Evolutionary conservation across 2,113 vertebrate genomes (phyloP), one percentile per base, ranked within the genome.

Genomic region (Mystacornis crossleyi): DNA sequence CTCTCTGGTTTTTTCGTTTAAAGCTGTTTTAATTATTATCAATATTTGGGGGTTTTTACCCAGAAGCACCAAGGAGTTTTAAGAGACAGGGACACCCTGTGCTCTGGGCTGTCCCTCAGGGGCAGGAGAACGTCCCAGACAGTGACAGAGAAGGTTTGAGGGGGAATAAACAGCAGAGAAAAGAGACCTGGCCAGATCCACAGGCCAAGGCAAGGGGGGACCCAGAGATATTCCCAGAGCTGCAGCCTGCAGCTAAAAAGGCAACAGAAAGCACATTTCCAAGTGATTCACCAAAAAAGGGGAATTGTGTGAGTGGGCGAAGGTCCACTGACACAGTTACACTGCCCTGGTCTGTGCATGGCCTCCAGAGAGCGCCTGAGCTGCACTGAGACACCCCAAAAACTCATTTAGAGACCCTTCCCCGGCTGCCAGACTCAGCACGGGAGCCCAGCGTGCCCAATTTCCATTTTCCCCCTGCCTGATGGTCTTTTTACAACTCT

Each of bases 391-490:
- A 36, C 47, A 29, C 34, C n/a, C 18, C 23, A 14, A 24, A 74
- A 93, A 43, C 45, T 42, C 77, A 12, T 34, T 10, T 16, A n/a
- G 31, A 38, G 43, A 19, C 9, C 14, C 18, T 38, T 31, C 53
- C 64, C 23, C 0, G 7, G 31, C 25, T n/a, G 61, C 29, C 85
- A 86, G 53, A 20, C 24, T 16, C n/a, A 53, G 28, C 33, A 23
- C 0, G 17, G n/a, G 7, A 53, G 23, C 0, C 55, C 61, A 58
- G 34, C 28, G 34, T 3, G 3, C 21, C 43, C 53, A 21, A 0
- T 40, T 48, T 25, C 53, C 23, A 1, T 23, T 26, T 4, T 4
- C 17, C 23, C 20, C 13, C 33, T 1, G 0, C 12, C 16, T 9
- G 26, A 61, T 20, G 47, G 4, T 4, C 8, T 75, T 75, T 75